Conservation (phyloP, 2,797 vertebrate genomes). For the Triplophysa yarkandensis region DNA sequence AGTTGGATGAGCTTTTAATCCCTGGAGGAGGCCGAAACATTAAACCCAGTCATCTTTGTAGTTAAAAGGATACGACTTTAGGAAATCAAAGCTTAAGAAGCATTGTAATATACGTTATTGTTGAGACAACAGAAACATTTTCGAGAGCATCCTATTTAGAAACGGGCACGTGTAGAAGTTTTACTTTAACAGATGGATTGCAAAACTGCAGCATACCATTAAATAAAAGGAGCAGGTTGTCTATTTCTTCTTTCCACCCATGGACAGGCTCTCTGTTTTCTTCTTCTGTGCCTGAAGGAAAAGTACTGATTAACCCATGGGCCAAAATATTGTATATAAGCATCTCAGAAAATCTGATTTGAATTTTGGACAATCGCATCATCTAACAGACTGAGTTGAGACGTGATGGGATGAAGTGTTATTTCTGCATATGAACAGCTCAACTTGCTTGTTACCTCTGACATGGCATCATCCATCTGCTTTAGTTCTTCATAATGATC, state of each 20-base stretch:
- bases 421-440: neutral
- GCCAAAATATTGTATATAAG: conserved; percentile 21
- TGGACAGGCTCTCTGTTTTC: conserved; percentile 80
- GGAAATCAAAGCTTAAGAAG: neutral
- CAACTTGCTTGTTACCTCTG: conserved; percentile 77
- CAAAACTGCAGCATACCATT: conserved; percentile 7
- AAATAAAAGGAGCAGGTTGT: neutral
- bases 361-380: neutral
- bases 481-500: conserved; percentile 94
- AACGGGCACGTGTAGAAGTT: neutral
- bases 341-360: neutral
- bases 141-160: neutral
- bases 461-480: conserved; percentile 88
- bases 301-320: conserved; percentile 65
- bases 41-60: neutral
- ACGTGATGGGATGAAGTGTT: neutral
- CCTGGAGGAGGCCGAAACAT: neutral
- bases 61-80: neutral
- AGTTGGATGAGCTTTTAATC: conserved; percentile 12
- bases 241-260: conserved; percentile 75
- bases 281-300: conserved; percentile 79
- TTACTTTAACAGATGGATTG: neutral
- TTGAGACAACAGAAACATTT: neutral
- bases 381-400: neutral
- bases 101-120: too few species aligned